Evolutionary conservation across 2,888 invertebrate genomes (phyloP), one percentile per base, ranked within the genome.

Genomic region (Coecobrya sp.): DNA sequence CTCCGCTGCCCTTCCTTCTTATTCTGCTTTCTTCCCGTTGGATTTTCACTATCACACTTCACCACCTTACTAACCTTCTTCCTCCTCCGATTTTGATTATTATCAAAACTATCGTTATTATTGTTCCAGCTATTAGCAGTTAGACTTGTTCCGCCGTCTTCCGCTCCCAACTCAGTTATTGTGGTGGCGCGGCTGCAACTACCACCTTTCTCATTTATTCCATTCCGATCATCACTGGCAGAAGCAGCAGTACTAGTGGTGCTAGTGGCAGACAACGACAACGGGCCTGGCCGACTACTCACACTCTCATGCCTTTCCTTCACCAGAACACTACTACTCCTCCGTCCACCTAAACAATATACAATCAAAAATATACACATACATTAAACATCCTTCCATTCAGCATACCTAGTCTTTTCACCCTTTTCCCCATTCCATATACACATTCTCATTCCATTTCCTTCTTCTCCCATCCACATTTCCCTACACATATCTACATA

Each of bases 221-320:
- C 87, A 87, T 55, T 87, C 68, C 52, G 79, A 87, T 36, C 87
- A 87, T 87, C 65, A 84, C 65, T 65, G 25, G 55, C 81, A 25
- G 52, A 13, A 52, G 49, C 8, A 79, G 79, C 25, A 70, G 70
- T 11, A 62, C 76, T 42, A 42, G 70, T 11, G 45, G 79, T 42
- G 59, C 59, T 22, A 68, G 65, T 68, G 27, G 91, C 91, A 92
- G 91, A 92, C 87, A 79, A 87, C 91, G 70, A 87, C 91, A 73
- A 87, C 91, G 91, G 91, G 91, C 91, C 91, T 92, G 87, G 87
- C 91, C 91, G 87, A 92, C 65, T 87, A 82, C 79, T 87, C 10
- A 13, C 52, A 87, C 79, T 91, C 55, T 62, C 79, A 87, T 59
- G 62, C 22, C 87, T 79, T 49, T 86, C 36, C 49, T 49, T 76